Evolutionary conservation across 2,888 invertebrate species (phyloP).

Genomic region (Branchellion lobata): DNA sequence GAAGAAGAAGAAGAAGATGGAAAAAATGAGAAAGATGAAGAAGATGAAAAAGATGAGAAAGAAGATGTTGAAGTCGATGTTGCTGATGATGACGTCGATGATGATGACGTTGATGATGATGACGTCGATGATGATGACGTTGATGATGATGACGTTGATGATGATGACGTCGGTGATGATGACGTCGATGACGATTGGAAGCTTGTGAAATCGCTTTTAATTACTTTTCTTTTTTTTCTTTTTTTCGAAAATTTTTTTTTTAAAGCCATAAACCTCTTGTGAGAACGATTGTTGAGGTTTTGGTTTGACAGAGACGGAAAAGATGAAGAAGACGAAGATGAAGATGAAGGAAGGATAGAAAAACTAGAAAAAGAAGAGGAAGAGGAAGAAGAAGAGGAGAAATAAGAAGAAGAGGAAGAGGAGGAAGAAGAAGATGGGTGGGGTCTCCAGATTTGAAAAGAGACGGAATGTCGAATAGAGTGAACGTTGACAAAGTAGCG

Average conservation of each 20-base stretch:
- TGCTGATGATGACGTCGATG: too few species aligned
- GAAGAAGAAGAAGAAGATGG: too few species aligned
- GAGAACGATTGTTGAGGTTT: not conserved
- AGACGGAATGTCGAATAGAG: conserved; percentile 49
- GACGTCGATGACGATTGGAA: not conserved
- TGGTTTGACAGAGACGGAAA: not conserved
- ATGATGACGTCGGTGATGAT: not conserved
- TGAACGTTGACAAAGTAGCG: conserved; percentile 51
- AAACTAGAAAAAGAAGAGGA: not conserved
- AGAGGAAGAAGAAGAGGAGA: not conserved
- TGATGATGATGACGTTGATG: not conserved
- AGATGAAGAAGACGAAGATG: not conserved
- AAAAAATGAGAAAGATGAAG: too few species aligned
- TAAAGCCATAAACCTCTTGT: not conserved
- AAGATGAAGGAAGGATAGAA: not conserved
- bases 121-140: too few species aligned
- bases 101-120: too few species aligned
- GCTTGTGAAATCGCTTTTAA: not conserved
- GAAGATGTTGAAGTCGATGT: too few species aligned
- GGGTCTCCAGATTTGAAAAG: conserved; percentile 48
- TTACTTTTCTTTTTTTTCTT: not conserved
- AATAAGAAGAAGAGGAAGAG: not conserved
- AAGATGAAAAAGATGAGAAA: not conserved
- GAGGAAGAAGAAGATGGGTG: conserved; percentile 11
- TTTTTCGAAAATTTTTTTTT: not conserved